These are phyloP conservation scores for Aquatica leii DNA, from an alignment of 2,888 invertebrate genomes.

Conservation along the genomic window DNA sequence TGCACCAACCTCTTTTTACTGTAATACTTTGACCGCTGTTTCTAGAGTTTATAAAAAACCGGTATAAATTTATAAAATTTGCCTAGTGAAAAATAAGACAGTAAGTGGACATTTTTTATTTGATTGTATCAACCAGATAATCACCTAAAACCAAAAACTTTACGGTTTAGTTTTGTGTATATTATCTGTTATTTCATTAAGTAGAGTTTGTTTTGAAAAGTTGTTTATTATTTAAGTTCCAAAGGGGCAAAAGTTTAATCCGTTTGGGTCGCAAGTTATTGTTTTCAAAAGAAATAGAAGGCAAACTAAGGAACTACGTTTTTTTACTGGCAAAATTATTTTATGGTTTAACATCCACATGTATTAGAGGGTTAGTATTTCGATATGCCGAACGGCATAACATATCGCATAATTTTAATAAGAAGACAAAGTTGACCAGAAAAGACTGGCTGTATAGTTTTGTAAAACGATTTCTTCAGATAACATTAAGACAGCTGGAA, in stretches of 20 bases:
- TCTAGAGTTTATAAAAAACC: slow-evolving; percentile 1
- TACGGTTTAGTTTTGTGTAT: not conserved
- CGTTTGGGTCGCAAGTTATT: slow-evolving; percentile 36
- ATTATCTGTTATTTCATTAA: not conserved
- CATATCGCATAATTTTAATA: slow-evolving; percentile 45
- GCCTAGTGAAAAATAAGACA: not conserved
- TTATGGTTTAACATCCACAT: slow-evolving; percentile 33
- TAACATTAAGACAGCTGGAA: slow-evolving; percentile 20
- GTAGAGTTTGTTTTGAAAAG: not conserved
- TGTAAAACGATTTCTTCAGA: slow-evolving; percentile 40
- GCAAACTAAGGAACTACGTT: slow-evolving; percentile 29
- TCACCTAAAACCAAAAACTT: not conserved
- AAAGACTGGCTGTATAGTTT: slow-evolving; percentile 48
- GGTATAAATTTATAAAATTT: not conserved
- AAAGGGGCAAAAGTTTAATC: slow-evolving; percentile 14
- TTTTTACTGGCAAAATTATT: slow-evolving; percentile 30
- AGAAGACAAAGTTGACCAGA: slow-evolving; percentile 41
- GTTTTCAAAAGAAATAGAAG: slow-evolving; percentile 43
- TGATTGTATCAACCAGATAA: slow-evolving; percentile 4
- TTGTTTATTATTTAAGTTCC: not conserved
- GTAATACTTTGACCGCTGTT: slow-evolving; percentile 2
- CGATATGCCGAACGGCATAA: slow-evolving; percentile 35
- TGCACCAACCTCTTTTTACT: not conserved
- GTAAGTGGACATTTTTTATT: not conserved
- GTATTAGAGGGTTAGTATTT: slow-evolving; percentile 29